Percentiles rank a stretch among this genome's conserved stretches.
Conservation (phyloP, 2,797 vertebrate species). For the Pempheris klunzingeri region DNA sequence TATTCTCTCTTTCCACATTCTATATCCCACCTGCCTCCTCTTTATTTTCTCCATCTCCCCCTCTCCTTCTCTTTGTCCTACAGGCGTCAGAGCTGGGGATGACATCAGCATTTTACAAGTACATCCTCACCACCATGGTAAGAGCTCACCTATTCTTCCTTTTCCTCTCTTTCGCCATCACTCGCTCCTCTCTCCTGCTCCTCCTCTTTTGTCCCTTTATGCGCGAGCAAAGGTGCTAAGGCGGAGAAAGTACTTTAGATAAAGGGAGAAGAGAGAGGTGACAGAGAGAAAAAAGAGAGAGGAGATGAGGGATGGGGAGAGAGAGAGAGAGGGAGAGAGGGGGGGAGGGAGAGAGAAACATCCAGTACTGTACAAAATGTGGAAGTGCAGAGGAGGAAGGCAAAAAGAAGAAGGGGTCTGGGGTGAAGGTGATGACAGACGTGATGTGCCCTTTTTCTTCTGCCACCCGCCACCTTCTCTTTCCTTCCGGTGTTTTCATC, state of each 20-base stretch:
- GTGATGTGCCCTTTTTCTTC: conserved; percentile 51
- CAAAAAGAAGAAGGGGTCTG: conserved; percentile 48
- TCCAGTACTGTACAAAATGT: conserved; percentile 49
- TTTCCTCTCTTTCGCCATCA: not conserved
- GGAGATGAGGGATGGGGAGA: conserved; percentile 43
- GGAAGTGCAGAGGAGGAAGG: conserved; percentile 47
- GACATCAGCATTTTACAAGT: conserved; percentile 94
- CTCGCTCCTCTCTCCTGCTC: conserved; percentile 20
- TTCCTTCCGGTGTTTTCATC: conserved; percentile 63
- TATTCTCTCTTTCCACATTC: conserved; percentile 29
- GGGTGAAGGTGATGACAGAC: conserved; percentile 72
- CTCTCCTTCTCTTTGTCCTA: conserved; percentile 48
- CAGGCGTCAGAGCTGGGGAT: conserved; percentile 93
- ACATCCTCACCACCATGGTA: conserved; percentile 95
- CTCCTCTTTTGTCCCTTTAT: conserved; percentile 46
- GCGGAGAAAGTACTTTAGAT: conserved; percentile 42
- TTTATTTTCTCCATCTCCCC: conserved; percentile 43
- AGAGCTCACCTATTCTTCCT: conserved; percentile 59
- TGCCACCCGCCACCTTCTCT: conserved; percentile 58
- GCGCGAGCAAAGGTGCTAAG: conserved; percentile 51
- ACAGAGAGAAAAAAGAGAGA: conserved; percentile 36
- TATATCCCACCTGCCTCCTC: conserved; percentile 37
- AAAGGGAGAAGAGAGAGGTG: conserved; percentile 56
- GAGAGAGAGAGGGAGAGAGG: conserved; percentile 10
- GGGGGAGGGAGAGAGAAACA: conserved; percentile 46